Base-by-base conservation (phyloP, 2,888 invertebrate species). In the Athalia circularis region DNA sequence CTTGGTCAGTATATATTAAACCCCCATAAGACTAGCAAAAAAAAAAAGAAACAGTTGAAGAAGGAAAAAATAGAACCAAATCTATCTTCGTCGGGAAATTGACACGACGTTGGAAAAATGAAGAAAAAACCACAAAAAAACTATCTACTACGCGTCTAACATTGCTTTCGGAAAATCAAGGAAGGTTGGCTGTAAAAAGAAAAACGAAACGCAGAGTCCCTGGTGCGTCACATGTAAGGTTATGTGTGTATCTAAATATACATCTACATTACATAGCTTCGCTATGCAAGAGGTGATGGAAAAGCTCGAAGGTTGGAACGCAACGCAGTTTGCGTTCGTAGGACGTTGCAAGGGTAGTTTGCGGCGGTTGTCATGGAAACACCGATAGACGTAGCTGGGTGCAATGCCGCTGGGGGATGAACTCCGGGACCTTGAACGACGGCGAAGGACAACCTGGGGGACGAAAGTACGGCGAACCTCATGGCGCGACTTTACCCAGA, bases 341-440 rank as follows among this genome's bases (percentile, higher is more conserved):
- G 87, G 85, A 86, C 85, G 88, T 87, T 88, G 88, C 89, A 88
- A 87, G 89, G 88, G 88, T 88, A 88, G 88, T 88, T 88, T 88
- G 87, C 83, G 90, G 90, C 90, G 90, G 90, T 90, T 88, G 90
- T 86, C 89, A 90, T 90, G 89, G 90, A 80, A 87, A 90, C 90
- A 85, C 88, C 88, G 84, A 88, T 84, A 79, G 85, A 85, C 85
- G 5, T 8, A 4, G 48, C 52, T 64, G 48, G 83, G 82, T 89
- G 90, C 90, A 90, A 88, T 89, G 9, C 84, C 87, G 85, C 11
- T 47, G 29, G 50, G 62, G 75, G 75, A 75, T 75, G 75, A 64
- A 64, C 47, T 87, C 84, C 84, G 86, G 82, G 89, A 89, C 89
- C 90, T 90, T 89, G 90, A 90, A 90, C 88, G 85, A 85, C 86